Evolutionary conservation across 2,888 invertebrate species (phyloP), one percentile per base, ranked within the genome.

Genomic region (Spialia ferax): DNA sequence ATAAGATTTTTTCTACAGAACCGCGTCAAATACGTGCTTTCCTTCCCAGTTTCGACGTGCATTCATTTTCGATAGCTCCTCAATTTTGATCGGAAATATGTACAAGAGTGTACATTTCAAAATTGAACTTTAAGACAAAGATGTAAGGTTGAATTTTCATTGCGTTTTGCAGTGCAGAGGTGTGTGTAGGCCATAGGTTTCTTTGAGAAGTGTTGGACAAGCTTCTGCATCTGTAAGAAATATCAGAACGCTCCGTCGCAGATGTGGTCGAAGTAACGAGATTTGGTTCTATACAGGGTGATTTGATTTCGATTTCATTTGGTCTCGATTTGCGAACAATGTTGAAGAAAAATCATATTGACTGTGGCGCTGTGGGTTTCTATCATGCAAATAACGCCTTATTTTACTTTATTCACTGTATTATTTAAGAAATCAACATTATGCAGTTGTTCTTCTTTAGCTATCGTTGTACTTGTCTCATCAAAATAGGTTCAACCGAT

Each of bases 11-110:
- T 83, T 77, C 75, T 78, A 80, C 79, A 78, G 86, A 82, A 89
- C 91, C 89, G 89, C 87, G 89, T 83, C 91, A 84, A 90, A 92
- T 93, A 93, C 93, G 93, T 93, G 93, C 89, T 90, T 92, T 91
- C 92, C 92, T 93, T 86, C 88, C 86, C 78, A 81, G 83, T 84
- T 82, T 83, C 83, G 86, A 89, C 91, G 92, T 92, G 91, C 91
- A 91, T 91, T 91, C 91, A 89, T 92, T 92, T 89, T 89, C 82
- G 77, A 83, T 83, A 71, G 74, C 80, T 35, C 23, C 32, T 79
- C 76, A 81, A 81, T 79, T 80, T 77, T 76, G 63, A 80, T 81
- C 81, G 70, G 83, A 79, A 77, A 72, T 76, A 80, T 77, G 73
- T 73, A 64, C 32, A 8, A 52, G 15, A 2, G 15, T 7, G 2